Evolutionary conservation across 1,140 invertebrate species (phyloP), one percentile per base, ranked within the genome.

Genomic region (Acromyrmex heyeri): DNA sequence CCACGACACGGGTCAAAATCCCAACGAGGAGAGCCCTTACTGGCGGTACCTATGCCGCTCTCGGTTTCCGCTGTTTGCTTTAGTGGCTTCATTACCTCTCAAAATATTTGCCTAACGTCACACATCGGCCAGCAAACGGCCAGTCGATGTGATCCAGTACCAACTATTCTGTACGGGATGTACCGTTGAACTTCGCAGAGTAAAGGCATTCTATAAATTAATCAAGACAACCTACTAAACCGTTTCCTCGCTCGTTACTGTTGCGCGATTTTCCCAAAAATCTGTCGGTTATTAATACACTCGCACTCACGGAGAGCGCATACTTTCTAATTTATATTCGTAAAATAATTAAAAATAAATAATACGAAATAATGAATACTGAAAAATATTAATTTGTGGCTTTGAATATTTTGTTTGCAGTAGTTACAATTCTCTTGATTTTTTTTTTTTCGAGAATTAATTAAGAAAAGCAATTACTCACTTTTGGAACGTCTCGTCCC

Each of bases 401-500:
- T 53, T 34, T 4, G 24, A 55, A 53, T 50, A 69, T 50, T 50
- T 27, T 27, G 7, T 24, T 21, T 0, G n/a, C 7, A 24, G 0
- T 30, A 30, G 5, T 16, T 24, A 16, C 2, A 53, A 6, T 1
- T 50, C 3, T 34, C 24, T 73, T 0, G 18, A 14, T 21, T 38
- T 21, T 21, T 21, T 21, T 21, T 21, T 21, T 21, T 7, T 10
- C 12, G 3, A 75, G 6, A 24, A 38, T 38, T 34, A 34, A 7
- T 34, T 57, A 3, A 21, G 59, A n/a, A 57, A 72, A 10, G 18
- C 38, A 48, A 21, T n/a, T 57, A 95, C 96, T 96, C 93, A 98
- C 97, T 97, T 96, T 94, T 97, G 96, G 94, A 97, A 96, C 0
- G 96, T 96, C 85, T 97, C 97, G 86, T 98, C 97, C 97, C 97